Percentiles rank a stretch among this genome's conserved stretches.
These are phyloP conservation scores for Andrena dorsata DNA, from an alignment of 2,888 invertebrate species.

Conservation along the genomic window DNA sequence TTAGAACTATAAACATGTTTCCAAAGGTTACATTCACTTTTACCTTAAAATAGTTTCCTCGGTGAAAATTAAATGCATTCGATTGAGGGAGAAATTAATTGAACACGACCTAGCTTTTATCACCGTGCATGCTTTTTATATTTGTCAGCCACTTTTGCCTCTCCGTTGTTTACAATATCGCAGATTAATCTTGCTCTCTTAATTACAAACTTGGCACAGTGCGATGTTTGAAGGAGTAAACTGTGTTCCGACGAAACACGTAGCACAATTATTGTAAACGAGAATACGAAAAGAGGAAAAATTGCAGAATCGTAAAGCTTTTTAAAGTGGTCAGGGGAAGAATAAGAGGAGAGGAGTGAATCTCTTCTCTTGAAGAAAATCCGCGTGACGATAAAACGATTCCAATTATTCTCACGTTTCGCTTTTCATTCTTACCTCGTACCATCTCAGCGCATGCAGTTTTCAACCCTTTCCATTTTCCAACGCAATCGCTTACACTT, in stretches of 20 bases:
- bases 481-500: slow-evolving; percentile 12
- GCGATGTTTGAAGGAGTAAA: too few relatives aligned
- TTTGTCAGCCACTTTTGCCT: neutral
- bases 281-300: neutral
- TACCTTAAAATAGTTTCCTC: too few relatives aligned
- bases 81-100: too few relatives aligned
- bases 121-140: slow-evolving; percentile 3
- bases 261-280: neutral
- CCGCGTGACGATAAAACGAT: neutral
- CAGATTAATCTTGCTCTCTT: too few relatives aligned
- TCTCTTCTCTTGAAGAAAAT: neutral
- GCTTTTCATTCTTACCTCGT: neutral
- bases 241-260: neutral
- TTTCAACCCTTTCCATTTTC: neutral
- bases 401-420: neutral
- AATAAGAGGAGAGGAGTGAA: neutral
- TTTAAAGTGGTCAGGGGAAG: neutral
- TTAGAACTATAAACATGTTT: too few relatives aligned
- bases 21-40: too few relatives aligned
- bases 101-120: neutral
- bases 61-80: too few relatives aligned
- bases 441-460: slow-evolving; percentile 15
- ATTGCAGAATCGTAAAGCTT: neutral
- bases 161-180: too few relatives aligned
- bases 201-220: too few relatives aligned